Evolutionary conservation across 2,797 vertebrate genomes (phyloP).

Genomic region (Sylvia borin): DNA sequence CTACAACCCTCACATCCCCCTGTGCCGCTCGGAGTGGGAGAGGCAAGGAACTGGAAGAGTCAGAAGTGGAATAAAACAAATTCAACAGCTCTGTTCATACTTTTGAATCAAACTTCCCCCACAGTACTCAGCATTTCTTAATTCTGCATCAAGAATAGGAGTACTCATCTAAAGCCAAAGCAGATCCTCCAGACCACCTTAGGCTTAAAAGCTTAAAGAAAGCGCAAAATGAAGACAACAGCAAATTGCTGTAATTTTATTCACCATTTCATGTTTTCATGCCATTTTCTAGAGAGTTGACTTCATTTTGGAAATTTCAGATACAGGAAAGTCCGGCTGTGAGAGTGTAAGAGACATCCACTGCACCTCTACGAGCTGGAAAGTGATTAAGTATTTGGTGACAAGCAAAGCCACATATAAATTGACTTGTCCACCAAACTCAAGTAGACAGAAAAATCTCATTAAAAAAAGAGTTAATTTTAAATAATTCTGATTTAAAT

Average conservation of each 20-base stretch:
- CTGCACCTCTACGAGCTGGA: not conserved
- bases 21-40: fast-evolving
- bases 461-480: fast-evolving
- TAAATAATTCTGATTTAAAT: not conserved
- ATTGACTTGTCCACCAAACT: not conserved
- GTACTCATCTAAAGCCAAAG: not conserved
- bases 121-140: not conserved
- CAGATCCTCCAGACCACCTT: not conserved
- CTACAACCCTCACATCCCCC: fast-evolving
- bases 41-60: not conserved
- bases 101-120: not conserved
- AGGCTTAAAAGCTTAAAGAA: not conserved
- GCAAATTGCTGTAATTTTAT: not conserved
- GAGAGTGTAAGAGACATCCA: not conserved
- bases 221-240: not conserved
- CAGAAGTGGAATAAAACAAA: not conserved
- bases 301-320: not conserved
- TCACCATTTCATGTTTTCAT: not conserved
- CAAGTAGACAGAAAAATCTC: not conserved
- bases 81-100: not conserved
- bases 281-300: not conserved
- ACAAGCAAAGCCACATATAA: not conserved
- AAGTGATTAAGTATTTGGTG: not conserved
- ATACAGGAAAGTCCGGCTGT: not conserved
- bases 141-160: not conserved